Conservation (phyloP, 2,113 vertebrate genomes). For the Podarcis muralis region DNA sequence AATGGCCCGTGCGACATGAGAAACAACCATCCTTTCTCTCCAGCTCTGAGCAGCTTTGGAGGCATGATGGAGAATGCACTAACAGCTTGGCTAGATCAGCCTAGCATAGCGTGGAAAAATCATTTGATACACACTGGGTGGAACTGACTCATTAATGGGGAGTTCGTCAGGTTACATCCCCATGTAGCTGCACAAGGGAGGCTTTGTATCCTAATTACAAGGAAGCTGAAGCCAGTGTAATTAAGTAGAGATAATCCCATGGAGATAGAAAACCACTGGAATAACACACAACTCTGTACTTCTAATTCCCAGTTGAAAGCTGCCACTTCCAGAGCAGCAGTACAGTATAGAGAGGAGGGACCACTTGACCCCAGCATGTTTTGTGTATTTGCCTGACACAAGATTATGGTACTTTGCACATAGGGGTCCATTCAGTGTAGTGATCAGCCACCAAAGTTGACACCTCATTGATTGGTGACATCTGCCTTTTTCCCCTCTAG, state of each 20-base stretch:
- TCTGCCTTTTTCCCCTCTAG: background rate
- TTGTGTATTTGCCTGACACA: background rate
- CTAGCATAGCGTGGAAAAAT: background rate
- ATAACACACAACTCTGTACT: background rate
- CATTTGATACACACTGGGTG: background rate
- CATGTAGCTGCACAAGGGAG: background rate
- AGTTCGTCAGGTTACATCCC: background rate
- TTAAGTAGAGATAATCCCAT: background rate
- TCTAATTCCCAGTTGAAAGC: background rate
- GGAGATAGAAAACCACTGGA: background rate
- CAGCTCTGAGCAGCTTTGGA: background rate
- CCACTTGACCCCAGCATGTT: background rate
- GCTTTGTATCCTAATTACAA: slow-evolving; percentile 23
- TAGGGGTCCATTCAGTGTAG: background rate
- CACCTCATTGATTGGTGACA: background rate
- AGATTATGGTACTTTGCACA: background rate
- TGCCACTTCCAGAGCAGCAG: background rate
- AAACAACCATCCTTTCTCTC: background rate
- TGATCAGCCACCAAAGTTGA: background rate
- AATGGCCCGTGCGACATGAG: slow-evolving; percentile 41
- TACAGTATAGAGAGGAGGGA: background rate
- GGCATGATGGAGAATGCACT: background rate
- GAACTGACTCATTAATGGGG: background rate
- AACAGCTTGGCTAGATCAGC: background rate
- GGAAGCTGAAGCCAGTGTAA: background rate